Percentiles rank a stretch among this genome's conserved stretches.
Conservation (phyloP, 1,140 invertebrate genomes). For the Thereuonema tuberculata region DNA sequence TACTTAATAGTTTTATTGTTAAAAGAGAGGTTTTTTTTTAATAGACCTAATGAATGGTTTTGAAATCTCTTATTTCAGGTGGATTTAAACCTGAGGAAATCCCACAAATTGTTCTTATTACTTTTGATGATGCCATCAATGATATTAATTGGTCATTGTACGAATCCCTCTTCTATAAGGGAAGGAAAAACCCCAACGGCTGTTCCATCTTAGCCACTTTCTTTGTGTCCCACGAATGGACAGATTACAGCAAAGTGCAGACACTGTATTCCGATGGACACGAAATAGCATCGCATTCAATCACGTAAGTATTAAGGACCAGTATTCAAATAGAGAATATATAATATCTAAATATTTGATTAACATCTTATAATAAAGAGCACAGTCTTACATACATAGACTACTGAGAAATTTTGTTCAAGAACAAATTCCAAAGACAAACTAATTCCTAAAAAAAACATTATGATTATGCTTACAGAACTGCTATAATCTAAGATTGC, state of each 20-base stretch:
- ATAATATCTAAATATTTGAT: background rate
- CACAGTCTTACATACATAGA: background rate
- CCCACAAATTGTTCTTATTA: conserved; percentile 81
- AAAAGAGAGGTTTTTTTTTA: too few relatives aligned
- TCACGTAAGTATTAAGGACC: conserved; percentile 92
- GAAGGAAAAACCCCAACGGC: conserved; percentile 76
- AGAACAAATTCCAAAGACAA: too few relatives aligned
- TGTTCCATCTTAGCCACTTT: conserved; percentile 91
- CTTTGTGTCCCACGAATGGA: conserved; percentile 96
- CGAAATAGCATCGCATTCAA: conserved; percentile 91
- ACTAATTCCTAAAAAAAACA: too few relatives aligned
- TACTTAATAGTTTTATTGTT: too few relatives aligned
- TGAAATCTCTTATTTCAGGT: too few relatives aligned
- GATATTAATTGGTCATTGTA: conserved; percentile 87
- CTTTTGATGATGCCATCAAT: conserved; percentile 89
- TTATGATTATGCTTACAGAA: too few relatives aligned
- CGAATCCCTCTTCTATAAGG: conserved; percentile 74
- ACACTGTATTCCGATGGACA: conserved; percentile 86
- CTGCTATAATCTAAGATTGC: too few relatives aligned
- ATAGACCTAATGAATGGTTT: too few relatives aligned
- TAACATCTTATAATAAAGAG: background rate
- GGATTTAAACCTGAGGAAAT: conserved; percentile 57
- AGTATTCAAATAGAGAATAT: background rate
- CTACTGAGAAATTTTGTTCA: background rate
- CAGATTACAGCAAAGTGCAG: conserved; percentile 93